phyloP scores from a whole-genome alignment of 2,888 invertebrate species.

The Drosophila anomalata region DNA sequence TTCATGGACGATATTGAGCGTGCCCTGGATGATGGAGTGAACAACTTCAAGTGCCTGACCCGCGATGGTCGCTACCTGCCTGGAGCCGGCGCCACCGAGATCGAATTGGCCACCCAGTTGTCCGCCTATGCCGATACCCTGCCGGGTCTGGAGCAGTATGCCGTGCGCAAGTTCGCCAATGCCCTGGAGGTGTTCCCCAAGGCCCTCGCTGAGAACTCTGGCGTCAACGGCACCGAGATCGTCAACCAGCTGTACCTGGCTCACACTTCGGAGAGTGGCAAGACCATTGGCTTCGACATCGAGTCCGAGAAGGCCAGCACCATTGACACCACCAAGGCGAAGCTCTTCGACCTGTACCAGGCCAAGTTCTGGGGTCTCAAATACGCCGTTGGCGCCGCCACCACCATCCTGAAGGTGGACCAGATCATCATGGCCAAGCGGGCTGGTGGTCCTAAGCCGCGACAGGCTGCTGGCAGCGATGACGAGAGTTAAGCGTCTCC shows the following conservation, averaged over 20 bases:
- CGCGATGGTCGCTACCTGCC: slow-evolving; percentile 91
- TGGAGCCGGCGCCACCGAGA: slow-evolving; percentile 98
- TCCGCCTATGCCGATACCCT: slow-evolving; percentile 94
- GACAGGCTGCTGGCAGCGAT: slow-evolving; percentile 88
- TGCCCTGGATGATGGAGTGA: slow-evolving; percentile 99
- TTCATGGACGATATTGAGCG: slow-evolving; percentile 99
- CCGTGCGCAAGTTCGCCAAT: slow-evolving; percentile 95
- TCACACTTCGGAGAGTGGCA: slow-evolving; percentile 92
- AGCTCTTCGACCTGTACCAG: slow-evolving; percentile 92
- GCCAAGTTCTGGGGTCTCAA: slow-evolving; percentile 97
- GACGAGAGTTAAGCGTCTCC: slow-evolving; percentile 87
- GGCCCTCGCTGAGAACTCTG: slow-evolving; percentile 97
- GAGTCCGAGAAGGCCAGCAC: slow-evolving; percentile 89
- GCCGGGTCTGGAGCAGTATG: slow-evolving; percentile 98
- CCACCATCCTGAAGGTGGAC: slow-evolving; percentile 96
- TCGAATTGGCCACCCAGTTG: slow-evolving; percentile 95
- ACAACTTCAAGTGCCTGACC: slow-evolving; percentile 96
- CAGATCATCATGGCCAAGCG: slow-evolving; percentile 99
- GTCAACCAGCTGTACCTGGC: slow-evolving; percentile 95
- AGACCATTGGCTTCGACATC: slow-evolving; percentile 93
- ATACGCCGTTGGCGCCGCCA: slow-evolving; percentile 96
- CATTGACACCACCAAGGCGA: slow-evolving; percentile 90
- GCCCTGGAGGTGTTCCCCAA: slow-evolving; percentile 96
- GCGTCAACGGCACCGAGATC: slow-evolving; percentile 93
- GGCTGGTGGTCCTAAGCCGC: slow-evolving; percentile 97